phyloP scores from a whole-genome alignment of 2,113 vertebrate species.

The Arvicanthis niloticus region DNA sequence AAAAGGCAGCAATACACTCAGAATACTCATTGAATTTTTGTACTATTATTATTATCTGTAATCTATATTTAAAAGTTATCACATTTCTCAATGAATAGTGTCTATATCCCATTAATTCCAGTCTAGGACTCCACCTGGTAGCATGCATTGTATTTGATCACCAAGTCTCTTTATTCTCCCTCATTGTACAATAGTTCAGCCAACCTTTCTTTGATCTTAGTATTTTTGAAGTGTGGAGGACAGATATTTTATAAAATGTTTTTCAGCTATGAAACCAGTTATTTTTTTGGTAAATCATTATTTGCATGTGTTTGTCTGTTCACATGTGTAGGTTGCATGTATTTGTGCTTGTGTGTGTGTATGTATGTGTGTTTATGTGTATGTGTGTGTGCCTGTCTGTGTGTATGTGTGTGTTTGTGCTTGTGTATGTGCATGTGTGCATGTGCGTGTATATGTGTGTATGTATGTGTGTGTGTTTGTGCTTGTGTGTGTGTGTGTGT shows the following conservation, averaged over 20 bases:
- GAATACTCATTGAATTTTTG: background rate
- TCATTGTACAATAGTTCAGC: background rate
- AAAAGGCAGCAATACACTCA: background rate
- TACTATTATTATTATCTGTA: background rate
- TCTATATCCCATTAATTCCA: background rate
- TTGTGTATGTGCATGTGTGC: background rate
- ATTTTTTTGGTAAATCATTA: background rate
- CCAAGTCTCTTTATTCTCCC: conserved; percentile 9
- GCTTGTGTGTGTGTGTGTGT: background rate
- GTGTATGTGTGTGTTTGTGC: background rate
- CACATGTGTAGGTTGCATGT: background rate
- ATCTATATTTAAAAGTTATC: background rate
- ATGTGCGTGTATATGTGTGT: background rate
- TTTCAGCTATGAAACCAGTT: background rate
- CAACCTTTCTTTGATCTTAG: background rate
- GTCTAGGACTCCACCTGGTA: background rate
- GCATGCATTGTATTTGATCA: background rate
- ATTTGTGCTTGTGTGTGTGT: background rate
- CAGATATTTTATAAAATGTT: conserved; percentile 7
- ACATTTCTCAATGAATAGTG: background rate
- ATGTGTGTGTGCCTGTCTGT: background rate
- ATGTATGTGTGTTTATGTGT: too few species aligned
- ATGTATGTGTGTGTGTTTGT: background rate
- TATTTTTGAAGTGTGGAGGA: conserved; percentile 8
- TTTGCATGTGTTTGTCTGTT: background rate